Percentiles rank a stretch among this genome's conserved stretches.
Conservation (phyloP, 2,888 invertebrate genomes). For the Crepidodera aurea region DNA sequence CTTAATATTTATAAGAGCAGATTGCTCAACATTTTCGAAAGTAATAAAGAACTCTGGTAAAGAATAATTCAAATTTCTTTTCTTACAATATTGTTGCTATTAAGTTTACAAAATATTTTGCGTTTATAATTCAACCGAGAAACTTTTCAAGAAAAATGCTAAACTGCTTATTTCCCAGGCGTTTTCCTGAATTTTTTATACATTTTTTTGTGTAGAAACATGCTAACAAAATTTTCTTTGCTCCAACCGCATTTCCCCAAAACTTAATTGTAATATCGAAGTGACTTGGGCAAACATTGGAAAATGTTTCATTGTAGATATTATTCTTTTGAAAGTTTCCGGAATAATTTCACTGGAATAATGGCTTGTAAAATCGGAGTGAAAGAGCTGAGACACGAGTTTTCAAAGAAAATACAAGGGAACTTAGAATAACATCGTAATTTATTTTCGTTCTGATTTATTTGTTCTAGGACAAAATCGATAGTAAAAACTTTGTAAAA, state of each 20-base stretch:
- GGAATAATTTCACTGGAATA: slow-evolving; percentile 28
- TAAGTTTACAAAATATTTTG: slow-evolving; percentile 13
- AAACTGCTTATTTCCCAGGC: slow-evolving; percentile 23
- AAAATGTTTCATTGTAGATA: slow-evolving; percentile 30
- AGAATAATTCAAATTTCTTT: neutral
- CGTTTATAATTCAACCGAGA: slow-evolving; percentile 19
- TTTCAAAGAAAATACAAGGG: slow-evolving; percentile 27
- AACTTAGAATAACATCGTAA: slow-evolving; percentile 29
- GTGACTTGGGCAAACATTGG: slow-evolving; percentile 29
- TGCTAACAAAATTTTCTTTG: slow-evolving; percentile 23
- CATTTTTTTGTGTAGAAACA: slow-evolving; percentile 19
- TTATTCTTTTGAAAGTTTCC: slow-evolving; percentile 30
- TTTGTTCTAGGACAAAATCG: slow-evolving; percentile 29
- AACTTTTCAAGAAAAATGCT: slow-evolving; percentile 25
- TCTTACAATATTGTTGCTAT: neutral
- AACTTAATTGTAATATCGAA: slow-evolving; percentile 30
- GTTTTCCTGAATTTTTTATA: slow-evolving; percentile 21
- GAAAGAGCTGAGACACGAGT: slow-evolving; percentile 22
- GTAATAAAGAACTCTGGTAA: no score
- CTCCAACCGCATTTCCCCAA: slow-evolving; percentile 21
- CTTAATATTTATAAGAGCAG: no score
- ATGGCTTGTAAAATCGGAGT: slow-evolving; percentile 29
- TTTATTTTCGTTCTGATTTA: slow-evolving; percentile 28
- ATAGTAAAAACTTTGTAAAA: slow-evolving; percentile 27
- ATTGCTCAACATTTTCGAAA: no score